Base-by-base conservation (phyloP, 2,797 vertebrate species). In the Miichthys miiuy region DNA sequence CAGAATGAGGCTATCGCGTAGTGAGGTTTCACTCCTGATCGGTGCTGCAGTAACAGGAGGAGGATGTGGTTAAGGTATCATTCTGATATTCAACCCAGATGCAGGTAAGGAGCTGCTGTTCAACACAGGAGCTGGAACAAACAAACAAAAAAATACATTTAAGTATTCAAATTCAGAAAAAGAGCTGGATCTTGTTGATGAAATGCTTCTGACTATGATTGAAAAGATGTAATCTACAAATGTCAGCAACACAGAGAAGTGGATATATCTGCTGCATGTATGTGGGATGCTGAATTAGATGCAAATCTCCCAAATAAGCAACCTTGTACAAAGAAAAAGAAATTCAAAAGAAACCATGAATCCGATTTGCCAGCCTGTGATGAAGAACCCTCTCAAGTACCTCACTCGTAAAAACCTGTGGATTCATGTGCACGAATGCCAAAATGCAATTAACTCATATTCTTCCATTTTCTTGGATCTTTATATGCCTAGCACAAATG, bases 391-490 rank as follows among this genome's bases (percentile, higher is more conserved):
- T 80, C 71, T 88, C 47, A 41, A 78, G 85, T 30, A 57, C 67
- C 52, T 72, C 68, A 41, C 38, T 72, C 2, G 1, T 48, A 42
- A 58, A 71, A 78, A 89, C 78, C 60, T 86, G 83, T 89, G 58
- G 84, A 79, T 79, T 73, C 64, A 66, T 30, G 21, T 44, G 62
- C 70, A 34, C 30, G 10, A 79, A 77, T 51, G 66, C 68, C 67
- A 73, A 84, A 83, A 85, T 42, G 87, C 78, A 93, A 93, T 93
- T 88, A 90, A 84, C 79, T 87, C 56, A 56, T 48, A 87, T 92
- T 92, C 77, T 91, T 85, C 38, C 30, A 27, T 82, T 88, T 91
- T 81, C 72, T 73, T 80, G 66, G 30, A 81, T 83, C 85, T 87
- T 61, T 52, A 7, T 80, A 74, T 61, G 70, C 60, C n/a, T 23